Evolutionary conservation across 1,140 invertebrate genomes (phyloP), one percentile per base, ranked within the genome.

Genomic region (Ceratosolen fusciceps): DNA sequence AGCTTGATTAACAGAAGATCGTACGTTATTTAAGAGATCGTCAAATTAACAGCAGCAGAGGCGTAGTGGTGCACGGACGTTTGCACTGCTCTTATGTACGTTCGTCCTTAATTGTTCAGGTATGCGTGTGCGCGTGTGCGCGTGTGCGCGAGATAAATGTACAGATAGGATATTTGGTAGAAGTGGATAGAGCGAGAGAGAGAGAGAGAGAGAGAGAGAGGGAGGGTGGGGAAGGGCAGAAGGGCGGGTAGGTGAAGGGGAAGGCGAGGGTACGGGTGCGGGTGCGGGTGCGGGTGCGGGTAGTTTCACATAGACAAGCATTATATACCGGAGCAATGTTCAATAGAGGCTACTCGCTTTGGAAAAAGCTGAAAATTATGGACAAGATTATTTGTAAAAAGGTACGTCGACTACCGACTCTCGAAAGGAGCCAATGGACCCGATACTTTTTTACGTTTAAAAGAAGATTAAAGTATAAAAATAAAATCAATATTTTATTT

Each of bases 1-100:
- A 62, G 56, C 58, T 43, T 43, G 31, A 74, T 54, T 47, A 39
- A n/a, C 31, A 52, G n/a, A 26, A 10, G n/a, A 21, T 77, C 65
- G 14, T 77, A 19, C 21, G 19, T 77, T 77, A 72, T 77, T 77
- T 77, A 77, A 60, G 54, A 77, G 76, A 77, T 62, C 37, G 76
- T 77, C 67, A 62, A 77, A 77, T 71, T 72, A 77, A 39, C 76
- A 62, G 62, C 29, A 52, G 43, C 47, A 54, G 39, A 10, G 21
- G 29, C 37, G 75, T 34, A 31, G 29, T 16, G 31, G 31, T 29
- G 24, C 19, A 49, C 3, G 67, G 31, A 73, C 72, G 77, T 79
- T 74, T 79, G 47, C 77, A 67, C 60, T 60, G 70, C 70, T 73
- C 70, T 74, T 47, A 37, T 62, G 60, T 54, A 54, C 26, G 72